Evolutionary conservation across 2,888 invertebrate genomes (phyloP).

Genomic region (Malacosoma neustria): DNA sequence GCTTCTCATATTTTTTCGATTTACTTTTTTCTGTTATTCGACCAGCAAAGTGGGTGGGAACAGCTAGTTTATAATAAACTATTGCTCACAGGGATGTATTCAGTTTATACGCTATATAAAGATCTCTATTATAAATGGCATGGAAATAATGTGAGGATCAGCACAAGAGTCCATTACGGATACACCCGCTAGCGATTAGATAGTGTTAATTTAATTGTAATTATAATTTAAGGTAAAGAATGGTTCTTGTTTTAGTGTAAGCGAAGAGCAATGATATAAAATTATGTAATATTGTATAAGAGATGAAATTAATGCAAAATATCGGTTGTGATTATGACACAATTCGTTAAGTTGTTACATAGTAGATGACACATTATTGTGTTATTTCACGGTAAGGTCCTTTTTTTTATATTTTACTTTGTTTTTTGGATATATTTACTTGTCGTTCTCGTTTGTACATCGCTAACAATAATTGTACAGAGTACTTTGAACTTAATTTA

Average conservation of each 20-base stretch:
- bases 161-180: constrained; percentile 59
- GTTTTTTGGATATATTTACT: constrained; percentile 61
- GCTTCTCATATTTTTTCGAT: too few species aligned
- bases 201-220: constrained; percentile 71
- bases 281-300: constrained; percentile 71
- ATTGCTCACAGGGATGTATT: constrained; percentile 12
- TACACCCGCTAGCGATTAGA: constrained; percentile 70
- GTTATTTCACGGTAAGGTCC: constrained; percentile 58
- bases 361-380: constrained; percentile 57
- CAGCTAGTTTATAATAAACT: too few species aligned
- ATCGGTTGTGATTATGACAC: constrained; percentile 75
- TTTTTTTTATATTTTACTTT: constrained; percentile 48
- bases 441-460: constrained; percentile 73
- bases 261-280: constrained; percentile 73
- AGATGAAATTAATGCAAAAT: constrained; percentile 72
- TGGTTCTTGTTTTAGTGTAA: constrained; percentile 73
- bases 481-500: constrained; percentile 75
- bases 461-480: constrained; percentile 75
- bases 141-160: constrained; percentile 37
- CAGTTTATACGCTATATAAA: constrained; percentile 27
- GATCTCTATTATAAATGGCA: constrained; percentile 40
- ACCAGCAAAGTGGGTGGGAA: too few species aligned
- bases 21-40: too few species aligned
- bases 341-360: constrained; percentile 74
- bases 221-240: constrained; percentile 68